Base-by-base conservation (phyloP, 2,888 invertebrate genomes). In the Ashinkailepas kermadecensis region DNA sequence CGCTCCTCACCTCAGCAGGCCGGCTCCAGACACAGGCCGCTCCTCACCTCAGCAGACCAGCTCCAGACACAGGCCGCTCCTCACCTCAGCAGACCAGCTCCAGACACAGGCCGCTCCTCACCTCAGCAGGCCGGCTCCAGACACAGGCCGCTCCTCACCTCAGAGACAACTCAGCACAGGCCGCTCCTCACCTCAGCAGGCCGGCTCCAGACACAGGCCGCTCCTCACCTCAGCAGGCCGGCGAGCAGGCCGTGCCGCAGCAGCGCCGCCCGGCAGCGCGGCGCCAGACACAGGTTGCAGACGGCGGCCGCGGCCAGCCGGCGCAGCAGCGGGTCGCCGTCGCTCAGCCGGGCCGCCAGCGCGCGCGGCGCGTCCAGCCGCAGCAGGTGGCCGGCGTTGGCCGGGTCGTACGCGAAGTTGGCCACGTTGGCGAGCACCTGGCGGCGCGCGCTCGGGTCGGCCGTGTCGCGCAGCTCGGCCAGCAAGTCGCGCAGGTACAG, bases 321-420 rank as follows among this genome's bases (percentile, higher is more conserved):
- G 21, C 92, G 57, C 21, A 95, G 89, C 81, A 89, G 88, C 83
- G 87, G 86, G 85, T 91, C 90, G 78, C 89, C 89, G 84, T 92
- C 92, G 78, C 91, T 90, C 65, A 95, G 86, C 83, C 93, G 90
- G 86, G 93, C 90, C 64, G 96, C 86, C 88, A 97, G 97, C 82
- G 96, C 87, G 86, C 95, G 93, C 81, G 95, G 88, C 18, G 94
- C 91, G 82, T 92, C 91, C 81, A 95, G 90, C 86, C 92, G 90
- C 85, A 92, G 91, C 81, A 97, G 90, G 87, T 91, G 93, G 78
- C 91, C 90, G 88, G 93, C 97, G 88, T 97, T 97, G 70, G 96
- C 91, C 4, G 97, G 97, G 88, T 97, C 97, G 87, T 97, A 98
- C 0, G 95, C 92, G 89, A 97, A 97, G 88, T 98, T 97, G 0